These are phyloP conservation scores for Graphium colonna DNA, from an alignment of 2,888 invertebrate genomes.

Conservation along the genomic window DNA sequence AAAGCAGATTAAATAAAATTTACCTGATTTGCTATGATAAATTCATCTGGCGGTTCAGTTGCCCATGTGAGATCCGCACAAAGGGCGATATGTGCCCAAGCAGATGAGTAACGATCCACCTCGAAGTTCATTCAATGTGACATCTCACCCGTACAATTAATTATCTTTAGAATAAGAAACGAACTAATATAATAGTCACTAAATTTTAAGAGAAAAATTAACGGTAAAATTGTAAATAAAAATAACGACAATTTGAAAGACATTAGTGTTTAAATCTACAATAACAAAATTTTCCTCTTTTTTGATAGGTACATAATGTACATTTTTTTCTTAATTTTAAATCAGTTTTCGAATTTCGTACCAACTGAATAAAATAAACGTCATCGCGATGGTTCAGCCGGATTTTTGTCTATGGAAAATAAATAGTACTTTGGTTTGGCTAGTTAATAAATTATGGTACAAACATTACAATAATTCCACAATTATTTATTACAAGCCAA, in stretches of 20 bases:
- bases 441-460: no score
- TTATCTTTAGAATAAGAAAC: slow-evolving; percentile 64
- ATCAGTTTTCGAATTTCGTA: slow-evolving; percentile 72
- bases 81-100: slow-evolving; percentile 76
- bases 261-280: slow-evolving; percentile 74
- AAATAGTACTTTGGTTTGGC: no score
- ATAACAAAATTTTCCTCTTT: slow-evolving; percentile 75
- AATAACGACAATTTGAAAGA: slow-evolving; percentile 76
- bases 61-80: slow-evolving; percentile 77
- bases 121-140: slow-evolving; percentile 79
- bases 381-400: slow-evolving; percentile 61
- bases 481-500: no score
- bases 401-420: slow-evolving; percentile 13
- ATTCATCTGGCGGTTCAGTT: slow-evolving; percentile 71
- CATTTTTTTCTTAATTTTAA: slow-evolving; percentile 68
- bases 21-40: slow-evolving; percentile 75
- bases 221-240: slow-evolving; percentile 73
- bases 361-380: slow-evolving; percentile 48
- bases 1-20: not conserved
- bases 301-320: slow-evolving; percentile 70
- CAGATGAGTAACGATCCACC: slow-evolving; percentile 70
- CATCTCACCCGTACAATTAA: slow-evolving; percentile 70
- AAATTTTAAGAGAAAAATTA: slow-evolving; percentile 68
- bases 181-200: slow-evolving; percentile 69
- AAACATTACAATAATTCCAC: no score